Conservation (phyloP, 2,888 invertebrate genomes). For the Lampropteryx suffumata region DNA sequence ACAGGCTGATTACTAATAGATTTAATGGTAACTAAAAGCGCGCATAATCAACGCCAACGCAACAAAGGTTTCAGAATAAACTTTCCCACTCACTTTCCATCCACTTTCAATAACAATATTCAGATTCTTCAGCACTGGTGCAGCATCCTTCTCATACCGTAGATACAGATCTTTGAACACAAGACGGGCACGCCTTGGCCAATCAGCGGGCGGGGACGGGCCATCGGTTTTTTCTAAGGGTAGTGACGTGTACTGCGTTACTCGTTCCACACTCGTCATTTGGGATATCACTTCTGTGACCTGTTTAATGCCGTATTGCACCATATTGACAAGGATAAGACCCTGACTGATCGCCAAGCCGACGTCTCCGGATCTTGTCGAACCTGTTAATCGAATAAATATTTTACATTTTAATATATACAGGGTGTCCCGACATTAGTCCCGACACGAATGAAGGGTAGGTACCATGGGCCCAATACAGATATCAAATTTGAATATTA, state of each 20-base stretch:
- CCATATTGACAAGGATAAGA: conserved; percentile 89
- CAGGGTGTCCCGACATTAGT: too few species aligned
- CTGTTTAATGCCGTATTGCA: conserved; percentile 91
- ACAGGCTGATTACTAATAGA: too few species aligned
- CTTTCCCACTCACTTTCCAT: conserved; percentile 80
- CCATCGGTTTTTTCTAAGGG: conserved; percentile 87
- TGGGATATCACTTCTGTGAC: conserved; percentile 90
- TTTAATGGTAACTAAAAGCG: too few species aligned
- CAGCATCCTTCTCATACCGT: conserved; percentile 83
- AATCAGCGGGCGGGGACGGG: conserved; percentile 79
- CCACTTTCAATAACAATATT: conserved; percentile 84
- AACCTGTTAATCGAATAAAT: conserved; percentile 52
- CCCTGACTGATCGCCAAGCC: conserved; percentile 89
- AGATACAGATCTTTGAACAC: conserved; percentile 84
- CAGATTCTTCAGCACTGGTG: conserved; percentile 87
- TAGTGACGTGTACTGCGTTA: conserved; percentile 89
- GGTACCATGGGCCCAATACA: too few species aligned
- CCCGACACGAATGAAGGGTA: too few species aligned
- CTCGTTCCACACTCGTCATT: conserved; percentile 92
- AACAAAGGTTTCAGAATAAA: too few species aligned
- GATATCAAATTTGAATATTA: too few species aligned
- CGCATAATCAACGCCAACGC: too few species aligned
- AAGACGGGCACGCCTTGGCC: conserved; percentile 85
- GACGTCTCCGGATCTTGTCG: conserved; percentile 85
- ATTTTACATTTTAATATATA: too few species aligned